phyloP scores from a whole-genome alignment of 2,113 vertebrate genomes.

The Phalacrocorax pelagicus region DNA sequence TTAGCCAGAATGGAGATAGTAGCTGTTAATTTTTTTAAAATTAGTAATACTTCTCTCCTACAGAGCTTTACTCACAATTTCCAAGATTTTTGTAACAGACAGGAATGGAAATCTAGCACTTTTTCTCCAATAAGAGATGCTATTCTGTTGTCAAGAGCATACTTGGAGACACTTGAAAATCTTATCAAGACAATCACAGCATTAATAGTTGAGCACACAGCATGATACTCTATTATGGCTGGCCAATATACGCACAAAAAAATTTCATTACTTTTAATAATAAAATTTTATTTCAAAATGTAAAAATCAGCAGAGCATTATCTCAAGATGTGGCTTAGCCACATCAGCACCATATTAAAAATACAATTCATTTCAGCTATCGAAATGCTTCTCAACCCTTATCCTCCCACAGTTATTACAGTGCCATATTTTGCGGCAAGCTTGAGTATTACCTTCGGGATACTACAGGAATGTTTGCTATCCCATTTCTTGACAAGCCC shows the following conservation, averaged over 20 bases:
- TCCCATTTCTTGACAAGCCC: background rate
- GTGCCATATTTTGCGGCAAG: background rate
- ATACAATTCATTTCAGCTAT: background rate
- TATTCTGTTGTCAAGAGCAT: background rate
- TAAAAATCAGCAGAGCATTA: constrained; percentile 6
- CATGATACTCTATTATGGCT: background rate
- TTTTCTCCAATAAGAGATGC: background rate
- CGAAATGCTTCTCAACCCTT: background rate
- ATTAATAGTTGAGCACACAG: background rate
- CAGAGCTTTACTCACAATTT: background rate
- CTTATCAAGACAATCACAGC: background rate
- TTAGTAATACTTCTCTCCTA: background rate
- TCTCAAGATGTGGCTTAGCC: background rate
- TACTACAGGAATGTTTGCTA: background rate
- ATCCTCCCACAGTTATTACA: background rate
- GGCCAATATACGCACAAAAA: background rate
- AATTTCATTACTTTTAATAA: background rate
- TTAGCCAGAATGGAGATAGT: background rate
- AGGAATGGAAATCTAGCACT: background rate
- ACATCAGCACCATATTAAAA: background rate
- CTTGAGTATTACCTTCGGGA: background rate
- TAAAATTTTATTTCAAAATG: constrained; percentile 9
- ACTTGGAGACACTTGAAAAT: background rate
- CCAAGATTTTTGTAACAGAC: background rate
- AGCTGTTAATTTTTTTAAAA: background rate